Percentiles rank a stretch among this genome's conserved stretches.
Evolutionary conservation across 2,113 vertebrate species (phyloP).

Genomic region (Gavialis gangeticus): DNA sequence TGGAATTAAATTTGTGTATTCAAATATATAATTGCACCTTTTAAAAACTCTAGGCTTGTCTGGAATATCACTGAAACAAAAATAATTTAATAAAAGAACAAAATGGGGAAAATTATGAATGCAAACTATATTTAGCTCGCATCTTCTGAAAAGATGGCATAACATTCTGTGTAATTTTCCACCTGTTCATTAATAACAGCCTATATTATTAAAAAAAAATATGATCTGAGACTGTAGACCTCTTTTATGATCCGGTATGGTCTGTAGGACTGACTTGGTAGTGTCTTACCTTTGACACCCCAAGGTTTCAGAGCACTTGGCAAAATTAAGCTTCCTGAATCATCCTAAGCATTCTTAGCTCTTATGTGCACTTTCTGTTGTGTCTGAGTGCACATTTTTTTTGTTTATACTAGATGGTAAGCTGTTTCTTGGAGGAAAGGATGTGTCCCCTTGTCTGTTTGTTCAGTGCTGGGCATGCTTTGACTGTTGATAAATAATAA

Average conservation of each 20-base stretch:
- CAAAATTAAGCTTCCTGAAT: not conserved
- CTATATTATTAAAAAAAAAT: constrained; percentile 1
- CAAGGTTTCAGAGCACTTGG: not conserved
- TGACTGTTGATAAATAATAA: not conserved
- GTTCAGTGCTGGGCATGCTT: not conserved
- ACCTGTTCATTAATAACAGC: not conserved
- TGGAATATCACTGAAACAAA: not conserved
- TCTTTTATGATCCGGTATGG: not conserved
- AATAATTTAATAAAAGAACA: not conserved
- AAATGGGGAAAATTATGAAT: not conserved
- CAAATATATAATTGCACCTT: not conserved
- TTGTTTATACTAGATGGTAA: not conserved
- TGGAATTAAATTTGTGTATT: not conserved
- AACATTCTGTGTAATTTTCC: not conserved
- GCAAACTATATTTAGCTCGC: not conserved
- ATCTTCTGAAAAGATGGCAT: not conserved
- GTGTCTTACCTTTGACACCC: not conserved
- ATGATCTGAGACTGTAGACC: not conserved
- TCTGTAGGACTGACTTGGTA: not conserved
- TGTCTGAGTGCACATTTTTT: not conserved
- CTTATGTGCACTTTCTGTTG: not conserved
- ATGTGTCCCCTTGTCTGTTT: not conserved
- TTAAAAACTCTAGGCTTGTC: not conserved
- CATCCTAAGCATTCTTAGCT: not conserved
- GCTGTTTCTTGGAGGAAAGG: not conserved